phyloP scores from a whole-genome alignment of 2,113 vertebrate species.

The Barnardius zonarius region DNA sequence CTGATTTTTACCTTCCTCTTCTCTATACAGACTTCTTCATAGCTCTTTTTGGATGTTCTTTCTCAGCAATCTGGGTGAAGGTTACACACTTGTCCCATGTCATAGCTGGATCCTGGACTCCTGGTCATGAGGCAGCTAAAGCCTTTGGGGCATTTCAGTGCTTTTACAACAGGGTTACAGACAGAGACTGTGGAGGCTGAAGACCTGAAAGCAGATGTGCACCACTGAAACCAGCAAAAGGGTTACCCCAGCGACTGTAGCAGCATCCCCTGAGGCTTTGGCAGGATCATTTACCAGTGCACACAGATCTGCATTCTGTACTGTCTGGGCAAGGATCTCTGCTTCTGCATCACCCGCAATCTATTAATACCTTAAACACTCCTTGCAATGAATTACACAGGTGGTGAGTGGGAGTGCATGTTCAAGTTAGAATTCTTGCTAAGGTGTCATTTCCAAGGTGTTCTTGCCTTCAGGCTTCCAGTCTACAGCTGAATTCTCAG shows the following conservation, averaged over 20 bases:
- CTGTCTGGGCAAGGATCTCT: neutral
- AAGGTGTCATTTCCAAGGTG: conserved; percentile 34
- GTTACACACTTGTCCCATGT: neutral
- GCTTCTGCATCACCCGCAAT: neutral
- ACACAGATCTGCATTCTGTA: neutral
- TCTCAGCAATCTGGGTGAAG: neutral
- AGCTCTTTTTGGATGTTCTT: neutral
- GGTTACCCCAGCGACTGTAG: neutral
- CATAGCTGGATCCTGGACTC: neutral
- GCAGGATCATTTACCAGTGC: neutral
- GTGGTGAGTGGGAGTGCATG: neutral
- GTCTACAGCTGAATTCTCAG: neutral
- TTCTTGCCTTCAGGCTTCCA: neutral
- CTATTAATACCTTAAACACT: neutral
- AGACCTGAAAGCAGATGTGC: neutral
- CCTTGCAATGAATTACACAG: neutral
- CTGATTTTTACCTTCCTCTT: neutral
- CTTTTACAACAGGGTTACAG: neutral
- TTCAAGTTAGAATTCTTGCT: neutral
- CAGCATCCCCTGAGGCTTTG: neutral
- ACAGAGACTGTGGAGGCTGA: neutral
- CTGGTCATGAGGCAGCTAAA: neutral
- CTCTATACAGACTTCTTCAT: neutral
- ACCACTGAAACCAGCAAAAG: neutral
- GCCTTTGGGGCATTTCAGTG: neutral